Conservation (phyloP, 2,113 vertebrate species). For the Leucosticte australis region DNA sequence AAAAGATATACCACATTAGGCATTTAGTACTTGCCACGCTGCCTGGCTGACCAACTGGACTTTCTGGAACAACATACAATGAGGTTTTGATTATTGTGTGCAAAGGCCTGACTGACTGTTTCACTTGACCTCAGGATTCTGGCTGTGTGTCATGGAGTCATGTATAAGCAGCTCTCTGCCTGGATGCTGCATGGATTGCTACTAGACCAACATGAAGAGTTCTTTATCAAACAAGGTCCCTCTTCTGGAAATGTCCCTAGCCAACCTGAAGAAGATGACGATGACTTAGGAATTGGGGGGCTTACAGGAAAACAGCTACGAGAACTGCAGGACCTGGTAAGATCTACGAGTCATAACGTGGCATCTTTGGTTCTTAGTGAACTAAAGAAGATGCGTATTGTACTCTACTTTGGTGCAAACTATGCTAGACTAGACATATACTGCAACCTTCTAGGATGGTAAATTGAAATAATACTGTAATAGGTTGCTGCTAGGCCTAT, state of each 20-base stretch:
- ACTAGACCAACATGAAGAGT: slow-evolving; percentile 95
- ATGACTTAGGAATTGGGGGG: slow-evolving; percentile 94
- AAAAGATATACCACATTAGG: not conserved
- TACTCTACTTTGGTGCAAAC: not conserved
- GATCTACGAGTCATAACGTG: not conserved
- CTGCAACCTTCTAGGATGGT: not conserved
- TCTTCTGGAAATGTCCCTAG: slow-evolving; percentile 82
- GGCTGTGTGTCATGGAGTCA: slow-evolving; percentile 93
- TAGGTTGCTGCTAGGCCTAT: not conserved
- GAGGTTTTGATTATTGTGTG: not conserved
- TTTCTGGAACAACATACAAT: not conserved
- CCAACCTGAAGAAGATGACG: slow-evolving; percentile 92
- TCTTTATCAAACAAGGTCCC: slow-evolving; percentile 94
- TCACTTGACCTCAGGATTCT: slow-evolving; percentile 81
- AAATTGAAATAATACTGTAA: not conserved
- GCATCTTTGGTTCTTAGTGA: not conserved
- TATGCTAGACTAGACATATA: not conserved
- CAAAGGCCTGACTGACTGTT: not conserved
- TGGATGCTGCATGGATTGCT: slow-evolving; percentile 98
- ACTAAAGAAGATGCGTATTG: not conserved
- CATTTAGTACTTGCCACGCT: not conserved
- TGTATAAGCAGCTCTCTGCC: slow-evolving; percentile 98
- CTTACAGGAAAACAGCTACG: slow-evolving; percentile 93
- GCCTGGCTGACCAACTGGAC: not conserved
- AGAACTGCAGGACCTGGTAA: slow-evolving; percentile 95